Evolutionary conservation across 2,888 invertebrate species (phyloP), one percentile per base, ranked within the genome.

Genomic region (Tiphia femorata): DNA sequence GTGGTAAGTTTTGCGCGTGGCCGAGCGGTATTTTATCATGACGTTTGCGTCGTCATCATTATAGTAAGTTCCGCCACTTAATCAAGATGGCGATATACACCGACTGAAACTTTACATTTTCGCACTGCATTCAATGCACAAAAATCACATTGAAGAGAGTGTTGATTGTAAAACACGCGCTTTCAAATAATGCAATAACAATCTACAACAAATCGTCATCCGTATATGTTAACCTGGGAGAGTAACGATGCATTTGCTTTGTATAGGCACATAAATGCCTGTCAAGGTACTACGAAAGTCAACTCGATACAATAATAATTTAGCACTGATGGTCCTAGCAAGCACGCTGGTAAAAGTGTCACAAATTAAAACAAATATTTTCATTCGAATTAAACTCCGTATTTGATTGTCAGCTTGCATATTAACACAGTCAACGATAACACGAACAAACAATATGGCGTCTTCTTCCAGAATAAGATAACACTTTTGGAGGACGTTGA

Each of bases 1-100:
- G 49, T 58, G 49, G 50, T 46, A 38, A 63, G 49, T 42, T 54
- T 62, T 58, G 40, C 58, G 57, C 42, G 59, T 40, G 47, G 46
- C n/a, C 54, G 10, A 21, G 49, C 38, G 42, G 55, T 44, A 58
- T 61, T 55, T 25, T 47, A 42, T 57, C 49, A 54, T 67, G 67
- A 73, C 70, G 70, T 60, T 60, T 61, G 47, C 60, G 57, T 49
- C 64, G 64, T 64, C 62, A 65, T 58, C 56, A 49, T 63, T 58
- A 60, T 49, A 55, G 50, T 64, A 46, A 71, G 69, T 77, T 75
- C 76, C 77, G 76, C 75, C 74, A 66, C 41, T 38, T 41, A 49
- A 54, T 43, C 64, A 76, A 76, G 47, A 76, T 75, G 76, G 76
- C 73, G 74, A 60, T 12, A 25, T 41, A 35, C 17, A 23, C 58